Conservation (phyloP, 1,140 invertebrate species). For the Pentalonia nigronervosa region DNA sequence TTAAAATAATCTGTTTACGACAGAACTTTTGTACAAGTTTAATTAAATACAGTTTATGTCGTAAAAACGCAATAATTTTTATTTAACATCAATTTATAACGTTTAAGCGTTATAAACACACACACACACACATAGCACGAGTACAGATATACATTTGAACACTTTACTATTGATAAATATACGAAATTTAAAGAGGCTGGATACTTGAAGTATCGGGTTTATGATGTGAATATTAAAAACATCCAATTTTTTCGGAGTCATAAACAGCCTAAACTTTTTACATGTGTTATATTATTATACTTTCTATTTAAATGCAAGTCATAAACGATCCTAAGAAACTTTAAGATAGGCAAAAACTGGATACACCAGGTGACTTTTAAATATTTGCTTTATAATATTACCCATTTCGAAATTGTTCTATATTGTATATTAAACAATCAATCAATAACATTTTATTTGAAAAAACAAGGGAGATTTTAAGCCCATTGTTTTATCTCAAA, state of each 20-base stretch:
- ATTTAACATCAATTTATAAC: neutral
- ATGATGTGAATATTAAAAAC: neutral
- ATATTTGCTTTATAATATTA: slow-evolving; percentile 31
- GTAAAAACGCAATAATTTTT: neutral
- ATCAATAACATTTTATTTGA: neutral
- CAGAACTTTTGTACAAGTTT: no score
- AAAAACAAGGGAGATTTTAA: neutral
- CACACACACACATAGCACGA: no score
- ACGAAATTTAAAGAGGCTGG: neutral
- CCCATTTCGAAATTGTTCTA: neutral
- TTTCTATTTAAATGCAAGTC: neutral
- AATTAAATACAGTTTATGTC: neutral
- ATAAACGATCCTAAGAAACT: neutral
- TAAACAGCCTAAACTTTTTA: slow-evolving; percentile 16
- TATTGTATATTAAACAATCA: neutral
- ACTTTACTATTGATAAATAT: neutral
- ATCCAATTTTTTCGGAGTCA: neutral
- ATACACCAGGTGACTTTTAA: slow-evolving; percentile 23
- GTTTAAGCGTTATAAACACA: neutral
- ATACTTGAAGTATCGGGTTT: neutral
- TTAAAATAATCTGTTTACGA: neutral
- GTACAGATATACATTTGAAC: neutral
- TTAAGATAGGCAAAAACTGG: slow-evolving; percentile 35
- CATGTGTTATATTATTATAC: slow-evolving; percentile 12
- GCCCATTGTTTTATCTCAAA: neutral